Percentiles rank a stretch among this genome's conserved stretches.
Evolutionary conservation across 2,888 invertebrate species (phyloP).

Genomic region (Allygus modestus): DNA sequence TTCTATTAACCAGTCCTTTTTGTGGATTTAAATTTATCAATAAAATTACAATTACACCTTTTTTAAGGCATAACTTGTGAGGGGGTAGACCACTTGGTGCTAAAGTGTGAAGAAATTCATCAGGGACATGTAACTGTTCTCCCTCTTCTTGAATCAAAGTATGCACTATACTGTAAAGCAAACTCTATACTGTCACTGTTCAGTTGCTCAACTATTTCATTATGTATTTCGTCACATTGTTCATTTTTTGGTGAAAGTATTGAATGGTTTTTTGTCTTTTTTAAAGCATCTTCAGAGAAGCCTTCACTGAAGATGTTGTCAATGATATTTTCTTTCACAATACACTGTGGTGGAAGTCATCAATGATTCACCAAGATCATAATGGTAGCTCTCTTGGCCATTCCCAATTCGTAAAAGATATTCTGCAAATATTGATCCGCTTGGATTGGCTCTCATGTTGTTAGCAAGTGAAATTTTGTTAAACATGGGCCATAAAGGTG

Average conservation of each 20-base stretch:
- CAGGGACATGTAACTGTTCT: constrained; percentile 4
- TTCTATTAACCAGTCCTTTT: constrained; percentile 20
- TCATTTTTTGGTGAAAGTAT: constrained; percentile 11
- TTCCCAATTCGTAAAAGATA: not conserved
- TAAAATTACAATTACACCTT: constrained; percentile 16
- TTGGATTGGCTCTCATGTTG: constrained; percentile 13
- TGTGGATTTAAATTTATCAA: constrained; percentile 14
- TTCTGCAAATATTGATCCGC: not conserved
- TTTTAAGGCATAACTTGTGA: constrained; percentile 23
- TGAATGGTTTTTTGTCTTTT: not conserved
- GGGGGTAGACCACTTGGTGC: constrained; percentile 18
- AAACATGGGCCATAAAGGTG: constrained; percentile 13
- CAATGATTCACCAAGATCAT: constrained; percentile 14
- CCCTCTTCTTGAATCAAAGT: constrained; percentile 12
- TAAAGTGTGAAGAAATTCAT: constrained; percentile 16
- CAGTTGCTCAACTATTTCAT: constrained; percentile 1
- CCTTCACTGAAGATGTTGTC: not conserved
- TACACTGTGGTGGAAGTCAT: constrained; percentile 16
- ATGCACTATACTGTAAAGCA: not conserved
- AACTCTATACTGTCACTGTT: constrained; percentile 16
- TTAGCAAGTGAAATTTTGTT: not conserved
- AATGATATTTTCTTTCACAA: constrained; percentile 16
- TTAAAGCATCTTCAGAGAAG: constrained; percentile 21
- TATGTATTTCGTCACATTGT: constrained; percentile 13
- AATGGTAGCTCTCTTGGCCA: not conserved